A percentile compares a stretch with the other conserved stretches of the same genome.
Conservation (phyloP, 2,113 vertebrate genomes). For the Planiliza haematocheilus region DNA sequence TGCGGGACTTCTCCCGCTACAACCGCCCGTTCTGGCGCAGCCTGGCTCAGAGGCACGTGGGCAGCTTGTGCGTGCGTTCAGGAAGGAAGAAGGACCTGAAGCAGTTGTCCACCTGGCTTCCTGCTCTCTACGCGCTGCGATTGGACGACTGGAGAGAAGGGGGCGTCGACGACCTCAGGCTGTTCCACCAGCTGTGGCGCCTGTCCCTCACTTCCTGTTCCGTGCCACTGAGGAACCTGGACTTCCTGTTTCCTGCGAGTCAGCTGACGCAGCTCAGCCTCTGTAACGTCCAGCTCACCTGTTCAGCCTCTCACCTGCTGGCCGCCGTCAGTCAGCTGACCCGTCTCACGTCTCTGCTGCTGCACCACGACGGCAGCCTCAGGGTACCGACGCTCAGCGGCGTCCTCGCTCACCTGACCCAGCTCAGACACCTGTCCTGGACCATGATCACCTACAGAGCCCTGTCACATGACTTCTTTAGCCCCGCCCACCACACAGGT, state of each 20-base stretch:
- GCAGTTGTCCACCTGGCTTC: constrained; percentile 39
- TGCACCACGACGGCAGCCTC: constrained; percentile 60
- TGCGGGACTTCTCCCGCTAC: constrained; percentile 39
- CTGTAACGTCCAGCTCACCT: constrained; percentile 54
- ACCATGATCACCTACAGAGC: constrained; percentile 65
- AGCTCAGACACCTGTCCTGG: constrained; percentile 58
- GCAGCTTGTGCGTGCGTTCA: constrained; percentile 3
- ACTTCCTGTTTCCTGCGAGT: constrained; percentile 49
- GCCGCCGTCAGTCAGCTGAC: constrained; percentile 37
- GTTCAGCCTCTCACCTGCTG: constrained; percentile 29
- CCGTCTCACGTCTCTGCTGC: constrained; percentile 34
- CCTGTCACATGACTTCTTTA: constrained; percentile 59
- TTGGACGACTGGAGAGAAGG: constrained; percentile 47
- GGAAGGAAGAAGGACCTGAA: constrained; percentile 50
- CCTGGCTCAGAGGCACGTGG: constrained; percentile 56
- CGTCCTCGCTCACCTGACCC: constrained; percentile 19
- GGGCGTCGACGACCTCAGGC: constrained; percentile 4
- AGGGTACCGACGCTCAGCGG: not conserved
- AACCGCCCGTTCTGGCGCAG: constrained; percentile 57
- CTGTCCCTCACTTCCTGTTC: constrained; percentile 38
- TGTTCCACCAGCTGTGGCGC: constrained; percentile 13
- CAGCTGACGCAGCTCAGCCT: constrained; percentile 52
- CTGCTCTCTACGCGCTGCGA: constrained; percentile 7
- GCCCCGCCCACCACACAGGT: constrained; percentile 35
- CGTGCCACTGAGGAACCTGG: not conserved